Percentiles rank a stretch among this genome's conserved stretches.
phyloP scores from a whole-genome alignment of 2,113 vertebrate genomes.

The Anolis sagrei region DNA sequence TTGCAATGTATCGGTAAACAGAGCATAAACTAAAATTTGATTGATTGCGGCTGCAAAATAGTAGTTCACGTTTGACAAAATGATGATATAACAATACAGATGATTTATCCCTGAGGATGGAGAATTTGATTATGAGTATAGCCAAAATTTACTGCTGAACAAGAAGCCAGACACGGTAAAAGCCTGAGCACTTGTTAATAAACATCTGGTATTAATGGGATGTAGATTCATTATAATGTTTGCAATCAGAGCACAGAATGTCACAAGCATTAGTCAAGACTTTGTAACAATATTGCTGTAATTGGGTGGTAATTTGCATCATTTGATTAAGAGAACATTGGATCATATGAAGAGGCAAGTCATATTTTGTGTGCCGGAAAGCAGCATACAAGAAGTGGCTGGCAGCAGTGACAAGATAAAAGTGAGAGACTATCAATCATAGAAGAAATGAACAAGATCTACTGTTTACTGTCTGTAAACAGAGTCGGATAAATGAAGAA shows the following conservation, averaged over 20 bases:
- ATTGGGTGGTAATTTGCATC: slow-evolving; percentile 22
- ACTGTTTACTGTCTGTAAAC: not conserved
- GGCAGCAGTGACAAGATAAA: not conserved
- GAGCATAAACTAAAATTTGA: not conserved
- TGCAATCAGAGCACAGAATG: slow-evolving; percentile 23
- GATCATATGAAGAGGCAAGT: slow-evolving; percentile 16
- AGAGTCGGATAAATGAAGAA: not conserved
- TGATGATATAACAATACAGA: not conserved
- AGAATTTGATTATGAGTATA: not conserved
- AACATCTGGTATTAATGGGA: slow-evolving; percentile 36
- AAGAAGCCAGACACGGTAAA: slow-evolving; percentile 5
- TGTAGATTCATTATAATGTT: slow-evolving; percentile 27
- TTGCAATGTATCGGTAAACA: not conserved
- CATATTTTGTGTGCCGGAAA: slow-evolving; percentile 3
- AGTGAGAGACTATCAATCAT: not conserved
- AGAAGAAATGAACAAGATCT: slow-evolving; percentile 10
- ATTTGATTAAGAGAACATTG: slow-evolving; percentile 14
- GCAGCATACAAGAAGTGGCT: slow-evolving; percentile 6
- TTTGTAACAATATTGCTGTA: slow-evolving; percentile 12
- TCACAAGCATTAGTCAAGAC: slow-evolving; percentile 20
- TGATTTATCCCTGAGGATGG: not conserved
- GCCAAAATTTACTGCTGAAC: not conserved
- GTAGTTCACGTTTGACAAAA: not conserved
- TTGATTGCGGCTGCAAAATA: slow-evolving; percentile 4
- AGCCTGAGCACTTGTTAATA: slow-evolving; percentile 24